Evolutionary conservation across 2,797 vertebrate species (phyloP), one percentile per base, ranked within the genome.

Genomic region (Cyclura pinguis): DNA sequence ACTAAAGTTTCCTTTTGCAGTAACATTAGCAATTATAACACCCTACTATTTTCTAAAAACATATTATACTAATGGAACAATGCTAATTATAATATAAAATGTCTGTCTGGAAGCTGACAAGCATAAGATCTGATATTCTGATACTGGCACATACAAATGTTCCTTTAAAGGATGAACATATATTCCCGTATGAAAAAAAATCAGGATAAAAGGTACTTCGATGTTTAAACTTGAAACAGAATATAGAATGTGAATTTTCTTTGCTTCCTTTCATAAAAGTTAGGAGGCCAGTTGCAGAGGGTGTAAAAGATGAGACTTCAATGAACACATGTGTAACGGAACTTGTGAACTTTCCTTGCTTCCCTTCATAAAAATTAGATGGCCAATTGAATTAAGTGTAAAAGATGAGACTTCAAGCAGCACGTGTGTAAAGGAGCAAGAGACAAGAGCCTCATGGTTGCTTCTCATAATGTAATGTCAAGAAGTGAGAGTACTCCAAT

Each of bases 221-320:
- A 69, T 80, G 57, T 47, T 85, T 67, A 20, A 77, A 76, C 64
- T 29, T 77, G 82, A 78, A 55, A 78, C 27, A 69, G n/a, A 85
- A 67, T 64, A 38, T 0, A 3, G n/a, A 50, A 62, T 18, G 16
- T 64, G 74, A 84, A 38, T 13, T 42, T 85, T 1, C 14, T 22
- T 84, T 62, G 24, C 73, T 69, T 78, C 18, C 72, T 55, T 84
- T 62, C 80, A 13, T 67, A 78, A 38, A 85, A 85, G 50, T 29
- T 62, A 55, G 73, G 29, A 55, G 24, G 27, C 32, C 50, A 78
- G n/a, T 77, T 89, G 42, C 20, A 89, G 82, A 78, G 78, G 84
- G 82, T 85, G 82, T 69, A 84, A 84, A 67, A 85, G 59, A 83
- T 20, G 47, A 89, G 38, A 85, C 74, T 69, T 67, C 82, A 89